Evolutionary conservation across 2,797 vertebrate species (phyloP), one percentile per base, ranked within the genome.

Genomic region (Hydrocynus forskahlii): DNA sequence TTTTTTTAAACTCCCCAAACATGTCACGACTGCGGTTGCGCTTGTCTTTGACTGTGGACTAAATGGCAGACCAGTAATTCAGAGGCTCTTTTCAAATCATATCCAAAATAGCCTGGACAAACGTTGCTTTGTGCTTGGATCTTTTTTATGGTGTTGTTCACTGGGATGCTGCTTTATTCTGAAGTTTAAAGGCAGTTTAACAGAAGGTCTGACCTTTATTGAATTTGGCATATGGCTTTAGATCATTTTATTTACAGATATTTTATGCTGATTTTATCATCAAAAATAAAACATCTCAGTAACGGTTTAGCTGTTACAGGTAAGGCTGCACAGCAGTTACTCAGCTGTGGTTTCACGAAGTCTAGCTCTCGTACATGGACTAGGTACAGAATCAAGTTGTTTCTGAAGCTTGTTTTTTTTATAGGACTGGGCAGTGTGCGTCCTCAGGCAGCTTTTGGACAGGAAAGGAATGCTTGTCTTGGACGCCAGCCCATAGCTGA

Each of bases 41-140:
- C 84, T 82, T 35, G 82, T 85, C 72, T 86, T 78, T 78, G 70
- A 86, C 77, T 63, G 80, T 81, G 80, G 79, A 76, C 83, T 59
- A 74, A 82, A 79, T 25, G 68, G 69, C 80, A 83, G 78, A 81
- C 81, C 81, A 78, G 86, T 86, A 86, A 86, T 86, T 84, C 84
- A 86, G 81, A 84, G 86, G 85, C 83, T 81, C 75, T 81, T 74
- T 83, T 84, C 76, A 78, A 83, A 86, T 81, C 25, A 5, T 79
- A 48, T 84, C 81, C 59, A 86, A 84, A 90, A 87, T 86, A 86
- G 82, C 75, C 77, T 64, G 76, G 81, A 86, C 82, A 87, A 84
- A 87, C 85, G 19, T 74, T 70, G 73, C 86, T 85, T 87, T 86
- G 77, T 88, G 84, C 63, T 79, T 62, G 6, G 16, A 3, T 17